Evolutionary conservation across 2,113 vertebrate genomes (phyloP).

Genomic region (Neolamprologus ventralis): DNA sequence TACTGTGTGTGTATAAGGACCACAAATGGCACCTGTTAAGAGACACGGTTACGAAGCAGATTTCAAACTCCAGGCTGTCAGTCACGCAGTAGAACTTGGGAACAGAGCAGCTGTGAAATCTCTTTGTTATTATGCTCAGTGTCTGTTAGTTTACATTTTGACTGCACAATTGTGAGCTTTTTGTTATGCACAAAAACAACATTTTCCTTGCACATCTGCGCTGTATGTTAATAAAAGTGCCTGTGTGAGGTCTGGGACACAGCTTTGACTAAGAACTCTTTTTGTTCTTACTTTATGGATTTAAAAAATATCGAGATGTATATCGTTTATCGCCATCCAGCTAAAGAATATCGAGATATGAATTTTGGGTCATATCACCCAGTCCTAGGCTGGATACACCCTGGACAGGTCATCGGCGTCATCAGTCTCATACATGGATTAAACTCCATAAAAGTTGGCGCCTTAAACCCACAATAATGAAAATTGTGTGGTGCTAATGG

Average conservation of each 20-base stretch:
- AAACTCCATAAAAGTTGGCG: not conserved
- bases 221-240: not conserved
- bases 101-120: not conserved
- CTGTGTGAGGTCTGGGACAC: rapidly evolving
- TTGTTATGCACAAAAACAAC: not conserved
- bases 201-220: not conserved
- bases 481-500: not conserved
- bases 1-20: not conserved
- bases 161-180: not conserved
- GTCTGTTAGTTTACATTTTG: not conserved
- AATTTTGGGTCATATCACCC: not conserved
- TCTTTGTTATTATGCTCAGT: not conserved
- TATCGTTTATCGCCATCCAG: not conserved
- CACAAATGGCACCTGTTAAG: not conserved
- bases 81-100: rapidly evolving
- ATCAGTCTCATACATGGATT: not conserved
- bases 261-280: not conserved
- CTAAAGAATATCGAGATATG: not conserved
- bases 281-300: not conserved
- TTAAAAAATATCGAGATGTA: not conserved
- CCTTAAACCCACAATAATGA: not conserved
- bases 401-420: not conserved
- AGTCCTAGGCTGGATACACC: not conserved
- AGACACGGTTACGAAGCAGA: rapidly evolving
- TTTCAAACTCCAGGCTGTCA: not conserved